Evolutionary conservation across 2,888 invertebrate species (phyloP), one percentile per base, ranked within the genome.

Genomic region (Xylocampa areola): DNA sequence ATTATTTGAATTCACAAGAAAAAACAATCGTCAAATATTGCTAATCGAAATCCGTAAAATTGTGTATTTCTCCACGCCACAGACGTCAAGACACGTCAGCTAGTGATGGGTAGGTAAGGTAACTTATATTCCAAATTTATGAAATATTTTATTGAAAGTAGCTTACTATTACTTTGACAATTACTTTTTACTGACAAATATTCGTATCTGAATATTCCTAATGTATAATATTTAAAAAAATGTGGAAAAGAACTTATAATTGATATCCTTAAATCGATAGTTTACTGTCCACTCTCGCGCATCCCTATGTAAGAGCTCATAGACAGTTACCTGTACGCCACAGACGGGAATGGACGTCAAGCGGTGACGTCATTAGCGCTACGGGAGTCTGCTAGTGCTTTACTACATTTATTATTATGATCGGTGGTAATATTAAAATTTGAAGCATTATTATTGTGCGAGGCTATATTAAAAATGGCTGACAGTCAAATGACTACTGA

Each of bases 341-440:
- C 53, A 51, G 50, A 13, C 50, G 45, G 53, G 39, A 53, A 53
- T 27, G 17, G 33, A 53, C 53, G 45, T 47, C 45, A 47, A 47
- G 45, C 45, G 53, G 53, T 53, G 53, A 53, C 53, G 45, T 45
- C 45, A 47, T 53, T 53, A 53, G 45, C 53, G 45, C 53, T 45
- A 53, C 45, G 53, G 39, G 53, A 53, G 53, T n/a, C 47, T 53
- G 45, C 47, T 53, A 53, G 40, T 53, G 53, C n/a, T 53, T 47
- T 53, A 21, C 48, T 54, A 48, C 54, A 53, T 53, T 53, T 47
- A 54, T 54, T 48, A 54, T 54, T 54, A 54, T 54, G 54, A 54
- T 54, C 41, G 48, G 54, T 48, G 54, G 41, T 54, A 54, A 54
- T 54, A 54, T 54, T 54, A 54, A 54, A 47, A 54, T n/a, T n/a